These are phyloP conservation scores for Lemur catta DNA, from an alignment of 2,797 vertebrate genomes.

Conservation along the genomic window DNA sequence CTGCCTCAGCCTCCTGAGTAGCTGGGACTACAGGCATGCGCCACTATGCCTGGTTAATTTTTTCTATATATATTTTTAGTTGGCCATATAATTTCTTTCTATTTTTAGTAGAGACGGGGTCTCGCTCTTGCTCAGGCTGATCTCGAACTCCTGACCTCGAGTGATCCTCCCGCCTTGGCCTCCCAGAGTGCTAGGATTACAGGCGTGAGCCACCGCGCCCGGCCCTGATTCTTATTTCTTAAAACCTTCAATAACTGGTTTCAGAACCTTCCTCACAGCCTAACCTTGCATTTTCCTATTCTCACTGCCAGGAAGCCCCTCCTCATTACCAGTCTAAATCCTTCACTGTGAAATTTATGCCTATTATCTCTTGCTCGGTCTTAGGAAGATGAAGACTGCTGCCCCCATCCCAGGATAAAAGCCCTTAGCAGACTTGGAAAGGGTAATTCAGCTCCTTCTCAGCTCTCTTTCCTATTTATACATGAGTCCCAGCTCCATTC, in stretches of 20 bases:
- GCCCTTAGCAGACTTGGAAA: not conserved
- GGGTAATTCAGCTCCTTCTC: not conserved
- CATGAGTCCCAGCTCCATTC: not conserved
- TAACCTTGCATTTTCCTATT: not conserved
- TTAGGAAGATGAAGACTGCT: not conserved
- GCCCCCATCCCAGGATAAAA: not conserved
- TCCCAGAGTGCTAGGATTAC: no score
- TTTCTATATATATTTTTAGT: no score
- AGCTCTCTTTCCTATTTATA: not conserved
- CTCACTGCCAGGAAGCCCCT: not conserved
- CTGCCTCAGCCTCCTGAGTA: no score
- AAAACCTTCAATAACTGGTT: not conserved
- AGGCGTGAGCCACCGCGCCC: no score
- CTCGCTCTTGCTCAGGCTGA: no score
- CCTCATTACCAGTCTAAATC: not conserved
- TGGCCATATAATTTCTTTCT: no score
- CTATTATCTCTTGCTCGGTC: not conserved
- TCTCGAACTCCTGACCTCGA: no score
- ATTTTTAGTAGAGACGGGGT: no score
- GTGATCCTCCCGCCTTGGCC: no score
- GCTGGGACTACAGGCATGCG: no score
- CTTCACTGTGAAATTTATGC: not conserved
- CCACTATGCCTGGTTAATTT: no score
- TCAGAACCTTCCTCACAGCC: not conserved
- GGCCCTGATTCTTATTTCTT: not conserved